phyloP scores from a whole-genome alignment of 2,888 invertebrate species.

The Muschampia plurimacula region DNA sequence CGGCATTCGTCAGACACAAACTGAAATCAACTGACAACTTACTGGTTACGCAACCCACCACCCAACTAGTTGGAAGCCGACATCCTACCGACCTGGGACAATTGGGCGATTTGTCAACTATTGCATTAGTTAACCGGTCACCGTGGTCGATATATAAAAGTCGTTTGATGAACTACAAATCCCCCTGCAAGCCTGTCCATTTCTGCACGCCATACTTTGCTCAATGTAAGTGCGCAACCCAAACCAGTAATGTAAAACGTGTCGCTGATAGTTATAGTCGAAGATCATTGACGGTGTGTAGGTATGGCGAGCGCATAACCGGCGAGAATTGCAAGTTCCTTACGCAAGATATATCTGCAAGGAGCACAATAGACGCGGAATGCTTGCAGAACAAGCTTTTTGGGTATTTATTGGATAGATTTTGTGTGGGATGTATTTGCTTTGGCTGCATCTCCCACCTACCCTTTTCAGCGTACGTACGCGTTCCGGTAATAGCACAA shows the following conservation, averaged over 20 bases:
- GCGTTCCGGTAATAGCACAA: constrained; percentile 32
- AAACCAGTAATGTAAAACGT: constrained; percentile 73
- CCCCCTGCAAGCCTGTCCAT: constrained; percentile 55
- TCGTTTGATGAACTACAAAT: constrained; percentile 31
- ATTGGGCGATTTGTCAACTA: constrained; percentile 84
- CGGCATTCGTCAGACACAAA: constrained; percentile 73
- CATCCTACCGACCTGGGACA: constrained; percentile 70
- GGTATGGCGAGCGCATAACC: constrained; percentile 62
- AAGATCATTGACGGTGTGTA: constrained; percentile 70
- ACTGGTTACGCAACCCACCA: constrained; percentile 72
- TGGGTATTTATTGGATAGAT: constrained; percentile 85
- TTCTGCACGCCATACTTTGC: constrained; percentile 62
- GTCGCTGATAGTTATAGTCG: constrained; percentile 53
- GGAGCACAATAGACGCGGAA: constrained; percentile 81
- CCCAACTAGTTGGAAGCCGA: constrained; percentile 68
- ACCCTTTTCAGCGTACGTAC: constrained; percentile 46
- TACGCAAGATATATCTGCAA: constrained; percentile 82
- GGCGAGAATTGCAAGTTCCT: constrained; percentile 71
- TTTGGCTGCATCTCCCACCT: constrained; percentile 55
- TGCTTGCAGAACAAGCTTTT: constrained; percentile 82
- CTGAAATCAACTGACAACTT: constrained; percentile 53
- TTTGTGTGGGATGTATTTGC: constrained; percentile 81
- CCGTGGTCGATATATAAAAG: constrained; percentile 55
- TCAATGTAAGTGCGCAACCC: constrained; percentile 56
- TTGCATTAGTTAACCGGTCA: constrained; percentile 76